Evolutionary conservation across 2,797 vertebrate genomes (phyloP), one percentile per base, ranked within the genome.

Genomic region (Tapera naevia): DNA sequence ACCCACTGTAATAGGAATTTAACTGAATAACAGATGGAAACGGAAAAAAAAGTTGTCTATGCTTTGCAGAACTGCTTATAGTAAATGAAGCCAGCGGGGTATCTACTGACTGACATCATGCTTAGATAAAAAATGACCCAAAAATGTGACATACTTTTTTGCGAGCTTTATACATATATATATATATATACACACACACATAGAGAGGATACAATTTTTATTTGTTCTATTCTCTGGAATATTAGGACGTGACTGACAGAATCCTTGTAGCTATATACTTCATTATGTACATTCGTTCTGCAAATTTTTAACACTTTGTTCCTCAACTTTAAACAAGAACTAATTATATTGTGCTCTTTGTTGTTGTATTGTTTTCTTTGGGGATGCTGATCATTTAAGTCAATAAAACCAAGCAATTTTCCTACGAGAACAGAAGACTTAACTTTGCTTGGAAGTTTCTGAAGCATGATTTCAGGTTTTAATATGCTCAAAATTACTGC

Each of bases 11-110:
- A 95, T 45, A 80, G 70, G 84, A 83, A 83, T 92, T 93, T 80
- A 88, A 92, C 72, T 56, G 72, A 94, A 88, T 50, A 53, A 84
- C 88, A 95, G 95, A 95, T 94, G 92, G 91, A 91, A 93, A 83
- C 51, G n/a, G n/a, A 48, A 58, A 65, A 60, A 65, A 54, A 80
- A 69, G 79, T 89, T 93, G 86, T 57, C 65, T 72, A 22, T 35
- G 75, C 27, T 93, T 48, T 89, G 62, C 46, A 60, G 72, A 95
- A 51, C 41, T 74, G 75, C 91, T 93, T 87, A 83, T 62, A 9
- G 0, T 80, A 94, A 96, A 96, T 86, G 88, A 78, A 93, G 39
- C 23, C 87, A 94, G 91, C 79, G 86, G 86, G 87, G 32, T 62
- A 79, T 43, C 79, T 83, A 88, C 69, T n/a, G 57, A 94, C 62